A percentile compares a stretch with the other conserved stretches of the same genome.
phyloP scores from a whole-genome alignment of 1,140 invertebrate species.

The Microplitis demolitor region DNA sequence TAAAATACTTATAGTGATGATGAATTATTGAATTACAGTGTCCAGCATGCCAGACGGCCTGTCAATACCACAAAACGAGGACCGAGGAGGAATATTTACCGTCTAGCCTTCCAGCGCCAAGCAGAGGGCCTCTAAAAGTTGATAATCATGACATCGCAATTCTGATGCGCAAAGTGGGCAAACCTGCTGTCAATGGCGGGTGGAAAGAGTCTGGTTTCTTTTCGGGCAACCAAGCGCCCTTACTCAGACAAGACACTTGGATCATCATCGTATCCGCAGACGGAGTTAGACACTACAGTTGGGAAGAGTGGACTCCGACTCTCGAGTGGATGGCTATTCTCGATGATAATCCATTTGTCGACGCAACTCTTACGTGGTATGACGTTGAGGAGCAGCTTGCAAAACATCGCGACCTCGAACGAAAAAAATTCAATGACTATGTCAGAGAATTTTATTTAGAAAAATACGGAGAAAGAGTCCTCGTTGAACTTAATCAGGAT shows the following conservation, averaged over 20 bases:
- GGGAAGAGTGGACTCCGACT: slow-evolving; percentile 54
- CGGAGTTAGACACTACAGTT: slow-evolving; percentile 52
- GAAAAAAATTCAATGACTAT: slow-evolving; percentile 51
- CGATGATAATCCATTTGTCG: slow-evolving; percentile 51
- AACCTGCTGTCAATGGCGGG: slow-evolving; percentile 12
- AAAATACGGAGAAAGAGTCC: slow-evolving; percentile 52
- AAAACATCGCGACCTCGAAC: slow-evolving; percentile 43
- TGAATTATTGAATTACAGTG: slow-evolving; percentile 39
- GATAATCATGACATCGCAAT: slow-evolving; percentile 52
- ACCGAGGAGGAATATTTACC: slow-evolving; percentile 50
- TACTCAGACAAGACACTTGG: slow-evolving; percentile 47
- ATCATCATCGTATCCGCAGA: slow-evolving; percentile 50
- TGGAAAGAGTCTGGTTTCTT: slow-evolving; percentile 51
- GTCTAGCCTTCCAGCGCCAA: slow-evolving; percentile 52
- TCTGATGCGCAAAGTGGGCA: slow-evolving; percentile 41
- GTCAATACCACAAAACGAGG: slow-evolving; percentile 41
- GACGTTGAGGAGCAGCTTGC: slow-evolving; percentile 47
- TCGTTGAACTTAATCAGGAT: slow-evolving; percentile 45
- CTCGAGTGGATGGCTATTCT: slow-evolving; percentile 39
- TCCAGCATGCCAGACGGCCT: slow-evolving; percentile 49
- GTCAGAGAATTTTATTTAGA: slow-evolving; percentile 51
- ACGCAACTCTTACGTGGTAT: slow-evolving; percentile 53
- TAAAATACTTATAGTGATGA: too few relatives aligned
- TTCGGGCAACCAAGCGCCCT: slow-evolving; percentile 39
- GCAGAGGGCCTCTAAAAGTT: slow-evolving; percentile 43